A percentile compares a stretch with the other conserved stretches of the same genome.
Conservation (phyloP, 92 coral and sea anemone genomes). For the Metridium senile region DNA sequence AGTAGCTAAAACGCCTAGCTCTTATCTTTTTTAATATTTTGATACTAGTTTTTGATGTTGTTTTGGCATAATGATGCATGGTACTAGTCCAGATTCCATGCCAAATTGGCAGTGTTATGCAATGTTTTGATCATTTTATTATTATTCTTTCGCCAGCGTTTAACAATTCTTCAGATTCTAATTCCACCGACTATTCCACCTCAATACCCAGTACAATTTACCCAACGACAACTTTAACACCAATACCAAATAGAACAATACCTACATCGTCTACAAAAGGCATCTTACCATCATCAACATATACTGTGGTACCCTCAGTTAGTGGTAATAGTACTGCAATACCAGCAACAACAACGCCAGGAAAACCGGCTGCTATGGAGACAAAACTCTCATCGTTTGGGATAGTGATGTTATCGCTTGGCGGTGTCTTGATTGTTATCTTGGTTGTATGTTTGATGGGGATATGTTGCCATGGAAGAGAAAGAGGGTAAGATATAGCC, state of each 20-base stretch:
- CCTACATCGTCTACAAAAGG: background rate
- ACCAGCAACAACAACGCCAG: background rate
- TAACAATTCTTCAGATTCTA: background rate
- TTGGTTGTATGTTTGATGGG: slow-evolving; percentile 47
- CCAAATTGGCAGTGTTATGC: no score
- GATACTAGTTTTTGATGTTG: no score
- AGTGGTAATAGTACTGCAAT: background rate
- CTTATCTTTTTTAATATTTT: no score
- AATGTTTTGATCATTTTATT: background rate
- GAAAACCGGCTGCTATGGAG: background rate
- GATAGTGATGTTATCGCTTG: slow-evolving; percentile 50
- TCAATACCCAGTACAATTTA: background rate
- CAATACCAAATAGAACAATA: background rate
- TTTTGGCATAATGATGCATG: no score
- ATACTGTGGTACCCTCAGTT: background rate
- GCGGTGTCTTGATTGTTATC: slow-evolving; percentile 43
- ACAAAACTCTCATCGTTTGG: slow-evolving; percentile 52
- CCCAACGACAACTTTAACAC: background rate
- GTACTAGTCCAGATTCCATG: no score
- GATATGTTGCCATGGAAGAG: slow-evolving; percentile 64
- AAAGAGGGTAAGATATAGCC: slow-evolving; percentile 44
- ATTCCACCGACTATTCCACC: no score
- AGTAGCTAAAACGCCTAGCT: no score
- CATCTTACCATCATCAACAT: background rate
- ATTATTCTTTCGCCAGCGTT: background rate